Percentiles rank a stretch among this genome's conserved stretches.
Evolutionary conservation across 1,140 invertebrate genomes (phyloP).

Genomic region (Euura lappo): DNA sequence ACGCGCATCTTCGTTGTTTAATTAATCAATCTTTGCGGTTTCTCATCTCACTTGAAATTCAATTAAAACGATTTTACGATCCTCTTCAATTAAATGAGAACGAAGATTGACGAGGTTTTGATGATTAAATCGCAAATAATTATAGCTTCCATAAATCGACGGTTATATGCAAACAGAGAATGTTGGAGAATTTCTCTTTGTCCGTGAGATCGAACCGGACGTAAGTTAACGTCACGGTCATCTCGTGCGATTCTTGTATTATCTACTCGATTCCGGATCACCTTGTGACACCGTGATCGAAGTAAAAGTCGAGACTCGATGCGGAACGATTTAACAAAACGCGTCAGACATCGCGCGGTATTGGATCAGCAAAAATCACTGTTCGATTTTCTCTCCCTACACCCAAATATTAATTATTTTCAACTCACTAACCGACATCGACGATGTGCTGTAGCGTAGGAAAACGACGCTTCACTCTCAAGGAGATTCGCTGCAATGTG

Average conservation of each 20-base stretch:
- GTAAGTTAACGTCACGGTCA: constrained; percentile 5
- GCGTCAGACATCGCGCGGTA: no score
- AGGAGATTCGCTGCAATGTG: constrained; percentile 83
- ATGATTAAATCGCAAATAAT: no score
- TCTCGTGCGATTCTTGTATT: background rate
- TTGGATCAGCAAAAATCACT: no score
- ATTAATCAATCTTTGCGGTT: no score
- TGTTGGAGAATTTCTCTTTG: background rate
- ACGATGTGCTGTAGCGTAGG: constrained; percentile 90
- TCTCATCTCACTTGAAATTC: no score
- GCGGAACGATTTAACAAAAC: no score
- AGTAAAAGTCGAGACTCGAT: background rate
- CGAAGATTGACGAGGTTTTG: no score
- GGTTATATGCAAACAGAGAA: background rate
- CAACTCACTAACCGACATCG: constrained; percentile 77
- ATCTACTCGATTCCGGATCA: background rate
- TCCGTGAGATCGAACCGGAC: background rate
- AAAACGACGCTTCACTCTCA: constrained; percentile 88
- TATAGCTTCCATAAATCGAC: no score
- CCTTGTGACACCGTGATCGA: background rate
- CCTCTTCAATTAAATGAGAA: no score
- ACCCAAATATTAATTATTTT: constrained; percentile 18
- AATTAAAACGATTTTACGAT: no score
- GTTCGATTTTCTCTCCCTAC: no score
- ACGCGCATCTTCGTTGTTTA: no score